Percentiles rank a stretch among this genome's conserved stretches.
Evolutionary conservation across 1,140 invertebrate genomes (phyloP).

Genomic region (Sitophilus oryzae): DNA sequence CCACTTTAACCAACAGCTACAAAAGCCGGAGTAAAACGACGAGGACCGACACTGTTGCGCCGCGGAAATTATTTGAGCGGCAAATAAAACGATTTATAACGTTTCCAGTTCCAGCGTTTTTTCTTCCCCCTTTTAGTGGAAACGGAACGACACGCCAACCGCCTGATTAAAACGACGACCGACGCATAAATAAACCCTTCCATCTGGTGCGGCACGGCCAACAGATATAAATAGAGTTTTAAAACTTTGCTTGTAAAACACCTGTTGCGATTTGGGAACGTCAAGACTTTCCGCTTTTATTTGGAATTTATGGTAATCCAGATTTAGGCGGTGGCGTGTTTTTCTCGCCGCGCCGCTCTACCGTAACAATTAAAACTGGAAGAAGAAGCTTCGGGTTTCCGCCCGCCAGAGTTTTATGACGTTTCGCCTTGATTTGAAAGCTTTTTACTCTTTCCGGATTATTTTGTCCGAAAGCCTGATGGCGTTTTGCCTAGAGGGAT

Average conservation of each 20-base stretch:
- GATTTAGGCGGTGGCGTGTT: constrained; percentile 10
- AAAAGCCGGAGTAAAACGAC: no score
- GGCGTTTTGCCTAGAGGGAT: no score
- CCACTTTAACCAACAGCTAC: no score
- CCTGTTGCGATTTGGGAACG: constrained; percentile 24
- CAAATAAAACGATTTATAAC: no score
- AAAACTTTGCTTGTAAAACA: constrained; percentile 21
- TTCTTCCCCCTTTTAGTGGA: not conserved
- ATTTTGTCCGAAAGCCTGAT: no score
- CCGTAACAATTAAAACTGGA: constrained; percentile 21
- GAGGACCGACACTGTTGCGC: no score
- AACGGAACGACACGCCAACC: not conserved
- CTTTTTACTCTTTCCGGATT: no score
- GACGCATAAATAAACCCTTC: constrained; percentile 17
- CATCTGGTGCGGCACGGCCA: constrained; percentile 16
- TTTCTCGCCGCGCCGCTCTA: no score
- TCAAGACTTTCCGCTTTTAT: constrained; percentile 18
- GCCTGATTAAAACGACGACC: not conserved
- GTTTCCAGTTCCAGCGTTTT: no score
- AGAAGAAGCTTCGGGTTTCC: constrained; percentile 7
- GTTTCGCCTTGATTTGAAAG: no score
- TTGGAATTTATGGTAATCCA: constrained; percentile 20
- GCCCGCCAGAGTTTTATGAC: no score
- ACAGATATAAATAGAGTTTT: constrained; percentile 17
- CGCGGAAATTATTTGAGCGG: no score